Evolutionary conservation across 2,113 vertebrate species (phyloP), one percentile per base, ranked within the genome.

Genomic region (Sapajus apella): DNA sequence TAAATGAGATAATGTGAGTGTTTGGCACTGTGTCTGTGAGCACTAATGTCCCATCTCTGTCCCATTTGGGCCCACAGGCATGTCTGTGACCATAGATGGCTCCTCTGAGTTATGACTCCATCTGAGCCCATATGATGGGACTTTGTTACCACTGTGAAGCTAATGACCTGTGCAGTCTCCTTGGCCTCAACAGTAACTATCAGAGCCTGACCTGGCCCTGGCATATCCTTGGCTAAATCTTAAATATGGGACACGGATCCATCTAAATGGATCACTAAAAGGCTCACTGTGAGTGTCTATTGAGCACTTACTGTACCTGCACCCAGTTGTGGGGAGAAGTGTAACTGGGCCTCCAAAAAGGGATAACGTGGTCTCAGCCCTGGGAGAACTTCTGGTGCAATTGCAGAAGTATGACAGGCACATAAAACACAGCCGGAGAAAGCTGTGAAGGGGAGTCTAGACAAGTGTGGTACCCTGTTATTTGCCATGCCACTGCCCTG

Each of bases 81-180:
- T 84, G 52, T 86, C 70, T 66, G 16, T 93, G 80, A 87, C 55
- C 75, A 87, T 80, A 92, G 73, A 82, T 70, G 86, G 64, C n/a
- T 70, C 12, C 58, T 83, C 20, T 14, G 77, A 75, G 30, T 83
- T 73, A 81, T 64, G 76, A 64, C 30, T 73, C 81, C 1, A 0
- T 58, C 76, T 68, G 56, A n/a, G 56, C 64, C 61, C 50, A 2
- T 4, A 8, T 1, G 23, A 40, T 72, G 52, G 76, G 82, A 43
- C 50, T 35, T 82, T 50, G 81, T 75, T 50, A 32, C 52, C 40
- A 11, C 89, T 66, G 20, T 32, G 75, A 87, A 43, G 58, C 79
- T 72, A 27, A 85, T 35, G 92, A 82, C 66, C 45, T 25, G 0
- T 35, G 21, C 55, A 50, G 56, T 87, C 73, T 95, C 79, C 1